Percentiles rank a stretch among this genome's conserved stretches.
These are phyloP conservation scores for Eurystomus glaucurus DNA, from an alignment of 2,797 vertebrate species.

Conservation along the genomic window DNA sequence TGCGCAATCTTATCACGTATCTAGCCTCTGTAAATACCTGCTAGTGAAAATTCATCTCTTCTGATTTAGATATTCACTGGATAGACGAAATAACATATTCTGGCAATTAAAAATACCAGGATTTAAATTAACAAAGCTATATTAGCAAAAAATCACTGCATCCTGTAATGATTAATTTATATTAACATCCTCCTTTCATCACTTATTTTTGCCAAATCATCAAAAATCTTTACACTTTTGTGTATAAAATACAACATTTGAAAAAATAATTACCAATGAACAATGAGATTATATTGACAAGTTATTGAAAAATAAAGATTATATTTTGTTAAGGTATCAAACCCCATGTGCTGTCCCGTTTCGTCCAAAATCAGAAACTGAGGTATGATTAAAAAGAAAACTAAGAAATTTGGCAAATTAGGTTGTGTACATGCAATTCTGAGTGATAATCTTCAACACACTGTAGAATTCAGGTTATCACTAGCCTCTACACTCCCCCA, in stretches of 20 bases:
- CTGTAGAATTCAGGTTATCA: background rate
- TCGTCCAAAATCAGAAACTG: background rate
- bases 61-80: background rate
- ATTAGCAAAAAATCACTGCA: background rate
- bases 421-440: background rate
- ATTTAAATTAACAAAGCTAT: background rate
- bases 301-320: background rate
- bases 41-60: background rate
- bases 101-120: background rate
- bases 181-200: background rate
- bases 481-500: background rate
- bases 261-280: background rate
- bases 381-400: background rate
- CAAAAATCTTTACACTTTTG: background rate
- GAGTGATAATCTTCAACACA: background rate
- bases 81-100: background rate
- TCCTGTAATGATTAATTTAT: background rate
- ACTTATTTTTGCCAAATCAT: background rate
- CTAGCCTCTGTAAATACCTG: background rate
- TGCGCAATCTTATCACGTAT: background rate
- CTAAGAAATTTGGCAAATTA: background rate
- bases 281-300: background rate
- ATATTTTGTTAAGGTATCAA: background rate
- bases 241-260: background rate
- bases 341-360: background rate